A percentile compares a stretch with the other conserved stretches of the same genome.
These are phyloP conservation scores for Ctenodactylus gundi DNA, from an alignment of 2,113 vertebrate genomes.

Conservation along the genomic window DNA sequence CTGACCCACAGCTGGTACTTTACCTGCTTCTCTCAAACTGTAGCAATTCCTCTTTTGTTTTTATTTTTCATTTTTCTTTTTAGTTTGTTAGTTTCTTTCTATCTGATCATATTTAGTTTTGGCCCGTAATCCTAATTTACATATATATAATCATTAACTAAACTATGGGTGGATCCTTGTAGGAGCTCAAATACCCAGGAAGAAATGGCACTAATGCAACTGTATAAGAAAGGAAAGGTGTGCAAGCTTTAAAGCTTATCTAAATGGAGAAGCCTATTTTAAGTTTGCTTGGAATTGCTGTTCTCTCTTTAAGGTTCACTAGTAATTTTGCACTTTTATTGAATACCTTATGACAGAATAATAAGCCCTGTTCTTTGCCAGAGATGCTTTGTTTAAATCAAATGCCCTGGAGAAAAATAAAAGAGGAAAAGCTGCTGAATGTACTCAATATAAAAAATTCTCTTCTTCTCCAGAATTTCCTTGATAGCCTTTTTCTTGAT, in stretches of 20 bases:
- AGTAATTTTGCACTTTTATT: constrained; percentile 35
- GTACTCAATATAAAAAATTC: not conserved
- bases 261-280: not conserved
- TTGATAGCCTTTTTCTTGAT: not conserved
- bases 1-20: not conserved
- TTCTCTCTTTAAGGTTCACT: not conserved
- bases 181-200: not conserved
- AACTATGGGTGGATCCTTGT: not conserved
- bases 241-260: not conserved
- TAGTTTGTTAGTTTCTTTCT: not conserved
- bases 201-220: not conserved
- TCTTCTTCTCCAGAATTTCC: not conserved
- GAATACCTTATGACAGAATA: constrained; percentile 13
- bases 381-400: constrained; percentile 20
- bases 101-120: not conserved
- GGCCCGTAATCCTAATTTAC: not conserved
- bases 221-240: not conserved
- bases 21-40: not conserved
- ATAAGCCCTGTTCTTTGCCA: not conserved
- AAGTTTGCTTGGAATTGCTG: not conserved
- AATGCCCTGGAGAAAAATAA: constrained; percentile 9
- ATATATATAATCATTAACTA: not conserved
- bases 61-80: not conserved
- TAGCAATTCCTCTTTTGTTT: not conserved
- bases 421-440: constrained; percentile 34